Evolutionary conservation across 1,140 invertebrate genomes (phyloP), one percentile per base, ranked within the genome.

Genomic region (Penaeus chinensis): DNA sequence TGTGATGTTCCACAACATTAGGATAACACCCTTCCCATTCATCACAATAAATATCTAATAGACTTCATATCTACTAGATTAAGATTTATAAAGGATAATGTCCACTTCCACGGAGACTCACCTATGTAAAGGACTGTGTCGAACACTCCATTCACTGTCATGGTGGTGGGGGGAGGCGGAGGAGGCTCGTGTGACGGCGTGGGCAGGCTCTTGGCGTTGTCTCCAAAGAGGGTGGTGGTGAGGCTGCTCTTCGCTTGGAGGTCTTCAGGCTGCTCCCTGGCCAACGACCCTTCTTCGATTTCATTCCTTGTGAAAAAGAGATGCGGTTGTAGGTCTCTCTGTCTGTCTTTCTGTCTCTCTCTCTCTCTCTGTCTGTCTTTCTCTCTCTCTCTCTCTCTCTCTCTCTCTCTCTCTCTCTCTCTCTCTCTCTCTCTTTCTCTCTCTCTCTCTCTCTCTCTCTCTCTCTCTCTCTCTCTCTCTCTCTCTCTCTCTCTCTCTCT

Each of bases 111-210:
- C n/a, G 11, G 47, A 32, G 77, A 11, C 87, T 79, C 27, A 90
- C 87, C 85, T 47, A 90, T 60, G 54, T 83, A 90, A 24, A 90
- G 78, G 20, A 90, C 54, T 22, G 86, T 89, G 47, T 90, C 89
- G 54, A 87, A 87, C 0, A 90, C 82, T 22, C 89, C 89, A 8
- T 79, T 66, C 69, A 85, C 81, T 60, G 42, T 84, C 87, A 89
- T 87, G 42, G 84, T 87, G 71, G 89, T 82, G 13, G 89, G 85
- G 3, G 88, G 87, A 13, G 87, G 84, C 7, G 89, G 82, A 16
- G 87, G 60, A 69, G 85, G 66, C 22, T 89, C 85, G 16, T 85
- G 76, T 3, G 81, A 62, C 32, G 89, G 87, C 18, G 71, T 32
- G 20, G 79, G 66, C 42, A 90, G 71, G 76, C 84, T 87, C 24